Percentiles rank a stretch among this genome's conserved stretches.
These are phyloP conservation scores for Leucophenga montana DNA, from an alignment of 2,888 invertebrate species.

Conservation along the genomic window DNA sequence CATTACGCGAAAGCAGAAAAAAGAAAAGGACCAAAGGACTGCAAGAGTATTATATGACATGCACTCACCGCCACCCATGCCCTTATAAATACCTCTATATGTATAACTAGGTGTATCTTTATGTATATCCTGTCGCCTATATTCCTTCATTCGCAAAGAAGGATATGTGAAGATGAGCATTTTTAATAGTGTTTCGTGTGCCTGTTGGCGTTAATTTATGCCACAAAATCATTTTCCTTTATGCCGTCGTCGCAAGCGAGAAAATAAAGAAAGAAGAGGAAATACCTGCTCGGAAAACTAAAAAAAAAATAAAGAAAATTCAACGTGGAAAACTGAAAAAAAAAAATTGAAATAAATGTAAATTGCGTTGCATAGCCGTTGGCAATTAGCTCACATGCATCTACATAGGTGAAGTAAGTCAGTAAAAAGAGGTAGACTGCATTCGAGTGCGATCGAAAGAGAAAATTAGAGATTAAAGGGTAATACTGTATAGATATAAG, in stretches of 20 bases:
- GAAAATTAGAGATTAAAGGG: not conserved
- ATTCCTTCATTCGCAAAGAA: constrained; percentile 25
- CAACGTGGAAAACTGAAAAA: not conserved
- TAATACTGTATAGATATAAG: not conserved
- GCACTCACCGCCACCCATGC: not conserved
- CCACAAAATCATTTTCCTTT: constrained; percentile 71
- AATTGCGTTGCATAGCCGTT: constrained; percentile 61
- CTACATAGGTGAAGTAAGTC: constrained; percentile 56
- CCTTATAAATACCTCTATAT: not conserved
- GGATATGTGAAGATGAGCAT: constrained; percentile 53
- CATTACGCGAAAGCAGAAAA: constrained; percentile 53
- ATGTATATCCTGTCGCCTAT: constrained; percentile 11
- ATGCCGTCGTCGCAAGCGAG: constrained; percentile 43
- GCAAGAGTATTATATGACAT: not conserved
- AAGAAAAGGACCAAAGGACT: not conserved
- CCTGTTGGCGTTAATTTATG: constrained; percentile 70
- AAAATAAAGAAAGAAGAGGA: constrained; percentile 54
- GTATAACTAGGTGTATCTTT: not conserved
- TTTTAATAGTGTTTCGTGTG: constrained; percentile 70
- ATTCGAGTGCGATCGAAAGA: not conserved
- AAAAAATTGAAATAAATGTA: constrained; percentile 51
- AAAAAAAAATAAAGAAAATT: constrained; percentile 42
- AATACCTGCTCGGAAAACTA: constrained; percentile 33
- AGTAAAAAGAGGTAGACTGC: not conserved
- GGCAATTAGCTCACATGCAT: constrained; percentile 44